Evolutionary conservation across 1,140 invertebrate genomes (phyloP).

Genomic region (Coelopa frigida): DNA sequence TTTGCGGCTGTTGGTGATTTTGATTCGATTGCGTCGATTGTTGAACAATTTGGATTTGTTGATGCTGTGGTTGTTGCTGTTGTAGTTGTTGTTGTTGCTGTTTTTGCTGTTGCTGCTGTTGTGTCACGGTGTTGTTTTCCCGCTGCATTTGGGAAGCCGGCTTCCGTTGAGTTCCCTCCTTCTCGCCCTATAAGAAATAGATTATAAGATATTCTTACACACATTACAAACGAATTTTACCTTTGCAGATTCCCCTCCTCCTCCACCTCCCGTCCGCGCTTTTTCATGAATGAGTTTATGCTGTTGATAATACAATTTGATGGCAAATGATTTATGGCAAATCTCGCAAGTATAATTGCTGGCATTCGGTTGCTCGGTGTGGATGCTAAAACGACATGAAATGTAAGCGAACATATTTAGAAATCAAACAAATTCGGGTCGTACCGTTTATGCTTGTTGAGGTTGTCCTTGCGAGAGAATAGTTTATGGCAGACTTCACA

Average conservation of each 20-base stretch:
- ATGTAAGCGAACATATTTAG: no score
- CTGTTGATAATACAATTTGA: conserved; percentile 61
- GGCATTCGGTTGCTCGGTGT: conserved; percentile 49
- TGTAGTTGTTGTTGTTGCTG: no score
- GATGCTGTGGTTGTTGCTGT: conserved; percentile 7
- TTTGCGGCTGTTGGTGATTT: conserved; percentile 25
- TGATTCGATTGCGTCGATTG: conserved; percentile 16
- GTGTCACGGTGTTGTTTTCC: conserved; percentile 2
- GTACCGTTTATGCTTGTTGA: conserved; percentile 60
- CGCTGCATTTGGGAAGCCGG: conserved; percentile 9
- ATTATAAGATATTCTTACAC: background rate
- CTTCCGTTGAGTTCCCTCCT: background rate
- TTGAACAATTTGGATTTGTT: conserved; percentile 6
- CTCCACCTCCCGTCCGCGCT: background rate
- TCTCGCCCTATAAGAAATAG: background rate
- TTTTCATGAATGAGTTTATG: conserved; percentile 43
- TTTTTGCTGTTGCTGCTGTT: conserved; percentile 3
- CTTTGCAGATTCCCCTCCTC: conserved; percentile 8
- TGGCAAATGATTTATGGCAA: conserved; percentile 65
- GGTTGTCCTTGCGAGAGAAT: conserved; percentile 69
- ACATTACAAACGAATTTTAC: background rate
- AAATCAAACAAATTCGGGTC: background rate
- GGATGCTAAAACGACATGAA: conserved; percentile 21
- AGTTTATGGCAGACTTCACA: conserved; percentile 71
- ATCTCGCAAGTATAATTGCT: conserved; percentile 63